Conservation (phyloP, 2,113 vertebrate genomes). For the Lanius collurio region DNA sequence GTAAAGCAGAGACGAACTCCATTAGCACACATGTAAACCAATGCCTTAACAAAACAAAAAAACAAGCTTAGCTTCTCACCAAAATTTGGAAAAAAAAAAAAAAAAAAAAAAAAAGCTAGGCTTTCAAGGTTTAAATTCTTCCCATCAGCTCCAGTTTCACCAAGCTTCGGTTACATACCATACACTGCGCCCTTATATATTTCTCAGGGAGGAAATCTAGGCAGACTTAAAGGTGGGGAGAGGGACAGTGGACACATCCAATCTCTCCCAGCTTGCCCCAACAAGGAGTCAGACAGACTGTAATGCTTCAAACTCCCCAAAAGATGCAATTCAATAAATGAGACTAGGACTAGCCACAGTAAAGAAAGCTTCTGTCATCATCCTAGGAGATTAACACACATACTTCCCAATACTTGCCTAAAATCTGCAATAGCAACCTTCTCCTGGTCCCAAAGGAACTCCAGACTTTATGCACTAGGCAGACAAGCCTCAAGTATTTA, state of each 20-base stretch:
- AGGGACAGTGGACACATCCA: not conserved
- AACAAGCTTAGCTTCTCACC: not conserved
- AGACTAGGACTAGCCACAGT: not conserved
- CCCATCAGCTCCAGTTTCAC: not conserved
- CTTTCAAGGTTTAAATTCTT: not conserved
- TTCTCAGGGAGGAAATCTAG: not conserved
- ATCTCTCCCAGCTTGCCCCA: not conserved
- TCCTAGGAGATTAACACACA: not conserved
- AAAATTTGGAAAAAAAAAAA: not conserved
- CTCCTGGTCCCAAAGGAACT: not conserved
- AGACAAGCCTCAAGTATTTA: not conserved
- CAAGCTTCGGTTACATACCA: not conserved
- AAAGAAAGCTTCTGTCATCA: not conserved
- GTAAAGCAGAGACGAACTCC: not conserved
- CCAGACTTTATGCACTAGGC: not conserved
- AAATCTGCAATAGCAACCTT: not conserved
- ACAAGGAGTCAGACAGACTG: not conserved
- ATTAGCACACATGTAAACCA: not conserved
- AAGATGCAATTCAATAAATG: not conserved
- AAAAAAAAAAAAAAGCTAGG: too few species aligned
- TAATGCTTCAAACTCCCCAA: not conserved
- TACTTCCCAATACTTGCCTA: not conserved
- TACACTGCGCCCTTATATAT: not conserved
- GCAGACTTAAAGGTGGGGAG: not conserved
- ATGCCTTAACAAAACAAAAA: not conserved